phyloP scores from a whole-genome alignment of 2,888 invertebrate species.

The Nomada fabriciana region DNA sequence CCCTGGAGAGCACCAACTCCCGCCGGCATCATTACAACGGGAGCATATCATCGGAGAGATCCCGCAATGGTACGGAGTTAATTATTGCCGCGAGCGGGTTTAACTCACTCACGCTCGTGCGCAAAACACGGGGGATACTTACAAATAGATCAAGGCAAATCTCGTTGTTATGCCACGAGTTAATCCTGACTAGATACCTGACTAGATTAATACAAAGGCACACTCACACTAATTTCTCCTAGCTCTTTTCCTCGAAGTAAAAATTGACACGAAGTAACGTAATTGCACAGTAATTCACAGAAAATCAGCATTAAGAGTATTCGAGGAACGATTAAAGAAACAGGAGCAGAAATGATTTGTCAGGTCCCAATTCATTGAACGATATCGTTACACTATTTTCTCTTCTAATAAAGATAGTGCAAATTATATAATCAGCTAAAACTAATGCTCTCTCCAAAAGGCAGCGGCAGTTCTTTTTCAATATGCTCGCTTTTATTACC shows the following conservation, averaged over 20 bases:
- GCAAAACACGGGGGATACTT: constrained; percentile 49
- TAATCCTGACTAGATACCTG: too few relatives aligned
- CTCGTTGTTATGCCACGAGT: constrained; percentile 32
- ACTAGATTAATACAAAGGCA: constrained; percentile 40
- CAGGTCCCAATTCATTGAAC: too few relatives aligned
- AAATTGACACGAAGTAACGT: too few relatives aligned
- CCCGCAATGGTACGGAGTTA: constrained; percentile 77
- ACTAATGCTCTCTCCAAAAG: background rate
- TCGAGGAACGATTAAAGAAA: too few relatives aligned
- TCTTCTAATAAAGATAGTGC: too few relatives aligned
- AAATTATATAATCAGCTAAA: background rate
- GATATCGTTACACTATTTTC: too few relatives aligned
- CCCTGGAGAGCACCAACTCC: constrained; percentile 88
- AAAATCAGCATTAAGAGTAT: too few relatives aligned
- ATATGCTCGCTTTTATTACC: constrained; percentile 7
- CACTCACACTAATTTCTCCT: too few relatives aligned
- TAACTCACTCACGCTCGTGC: constrained; percentile 15
- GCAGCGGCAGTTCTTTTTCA: background rate
- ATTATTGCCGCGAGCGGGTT: constrained; percentile 59
- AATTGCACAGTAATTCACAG: too few relatives aligned
- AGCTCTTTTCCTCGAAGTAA: too few relatives aligned
- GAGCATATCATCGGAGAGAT: constrained; percentile 78
- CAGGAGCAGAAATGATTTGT: too few relatives aligned
- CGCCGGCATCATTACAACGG: constrained; percentile 86
- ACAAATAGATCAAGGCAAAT: constrained; percentile 54